Base-by-base conservation (phyloP, 2,797 vertebrate species). In the Falco columbarius region DNA sequence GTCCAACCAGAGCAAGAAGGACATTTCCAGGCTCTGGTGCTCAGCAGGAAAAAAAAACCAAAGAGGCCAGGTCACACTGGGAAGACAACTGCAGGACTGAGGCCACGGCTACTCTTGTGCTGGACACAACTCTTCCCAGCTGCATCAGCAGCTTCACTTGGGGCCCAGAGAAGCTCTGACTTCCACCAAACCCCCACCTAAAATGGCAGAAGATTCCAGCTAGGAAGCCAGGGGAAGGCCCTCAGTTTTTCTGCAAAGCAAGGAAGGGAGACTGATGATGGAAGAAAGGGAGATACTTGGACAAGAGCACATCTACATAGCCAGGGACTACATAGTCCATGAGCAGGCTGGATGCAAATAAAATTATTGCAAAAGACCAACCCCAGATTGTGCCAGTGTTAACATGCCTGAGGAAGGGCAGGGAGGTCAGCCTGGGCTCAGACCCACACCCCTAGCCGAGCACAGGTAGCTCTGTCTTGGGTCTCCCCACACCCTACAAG, bases 31-130 rank as follows among this genome's bases (percentile, higher is more conserved):
- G n/a, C 3, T 81, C 29, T 7, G 15, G 20, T 13, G 14, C 27
- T 65, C 30, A 36, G 46, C 38, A n/a, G 70, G 55, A 47, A 76
- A 86, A 73, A 22, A 40, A 40, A 40, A 5, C 9, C 22, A n/a
- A 55, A 55, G 36, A 42, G 9, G 4, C 3, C 0, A 0, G 19
- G 8, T 44, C 10, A 19, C 7, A 12, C 2, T 36, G 29, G 38
- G 62, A 75, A n/a, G 34, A 40, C 14, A 68, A 3, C 3, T 4
- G 47, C 29, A 66, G 29, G 36, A 18, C 12, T n/a, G 62, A 84
- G 42, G 56, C 19, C 26, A 44, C 6, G 2, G 23, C 20, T 18
- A 3, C 14, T 80, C 12, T 36, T 27, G 15, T 38, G 27, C 11
- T 17, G 3, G 21, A 3, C 47, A 26, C 10, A 59, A 1, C 5